Evolutionary conservation across 2,797 vertebrate genomes (phyloP), one percentile per base, ranked within the genome.

Genomic region (Prunella strophiata): DNA sequence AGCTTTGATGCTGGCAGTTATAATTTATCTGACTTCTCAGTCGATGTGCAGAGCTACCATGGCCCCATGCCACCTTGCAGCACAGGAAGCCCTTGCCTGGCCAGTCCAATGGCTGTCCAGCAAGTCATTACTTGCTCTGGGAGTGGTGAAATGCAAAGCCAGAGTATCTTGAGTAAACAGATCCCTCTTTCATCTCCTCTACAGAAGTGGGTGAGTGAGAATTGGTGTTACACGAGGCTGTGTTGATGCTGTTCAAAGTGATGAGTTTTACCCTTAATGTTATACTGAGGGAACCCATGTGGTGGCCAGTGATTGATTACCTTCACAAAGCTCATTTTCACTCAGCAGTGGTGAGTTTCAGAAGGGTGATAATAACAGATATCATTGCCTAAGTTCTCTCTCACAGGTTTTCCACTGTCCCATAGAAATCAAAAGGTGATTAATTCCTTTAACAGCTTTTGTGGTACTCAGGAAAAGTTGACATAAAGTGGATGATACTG

Each of bases 281-380:
- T 94, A 94, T 77, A 93, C 32, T 2, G 74, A 97, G 77, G 94
- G 83, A 96, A 58, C 85, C 76, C 88, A 90, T 76, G 93, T 82
- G 94, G 91, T 93, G 93, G 88, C 89, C 91, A 86, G 77, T 51
- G 89, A 95, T 85, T 95, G 89, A 94, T 94, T 93, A 91, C 90
- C 91, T 90, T 93, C 96, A 95, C 83, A 94, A 94, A 95, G 88
- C 94, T 96, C 88, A 94, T 96, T 96, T 96, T 95, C 94, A 54
- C 95, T 74, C 80, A 91, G 95, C 85, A 52, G 94, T 93, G 57
- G 83, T 91, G 96, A 94, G 74, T 94, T 95, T 96, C 88, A 91
- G 94, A 96, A 92, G 77, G 62, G 88, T 93, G 94, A 95, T 94
- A 97, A 93, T 87, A 88, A 85, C 30, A 27, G 85, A 93, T 86